These are phyloP conservation scores for Riparia riparia DNA, from an alignment of 2,113 vertebrate genomes.

Conservation along the genomic window DNA sequence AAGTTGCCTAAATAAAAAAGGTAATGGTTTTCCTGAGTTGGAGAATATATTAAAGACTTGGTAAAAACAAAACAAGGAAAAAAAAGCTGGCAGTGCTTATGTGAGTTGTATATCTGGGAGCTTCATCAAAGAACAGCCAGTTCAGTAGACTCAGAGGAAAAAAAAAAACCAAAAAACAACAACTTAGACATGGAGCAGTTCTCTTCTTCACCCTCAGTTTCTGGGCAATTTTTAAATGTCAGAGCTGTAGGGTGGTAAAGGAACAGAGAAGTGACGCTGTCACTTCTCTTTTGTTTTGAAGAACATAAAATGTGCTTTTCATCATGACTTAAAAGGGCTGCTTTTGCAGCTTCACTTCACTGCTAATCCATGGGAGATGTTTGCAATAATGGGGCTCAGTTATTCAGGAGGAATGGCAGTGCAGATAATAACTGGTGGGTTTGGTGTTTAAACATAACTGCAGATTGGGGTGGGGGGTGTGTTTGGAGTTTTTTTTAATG, in stretches of 20 bases:
- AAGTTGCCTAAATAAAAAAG: neutral
- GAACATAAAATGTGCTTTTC: neutral
- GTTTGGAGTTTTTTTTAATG: neutral
- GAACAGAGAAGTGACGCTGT: neutral
- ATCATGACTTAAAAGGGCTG: neutral
- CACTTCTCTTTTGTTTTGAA: neutral
- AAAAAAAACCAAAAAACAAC: neutral
- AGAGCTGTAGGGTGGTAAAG: neutral
- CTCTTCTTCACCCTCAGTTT: neutral
- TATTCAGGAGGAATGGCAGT: neutral
- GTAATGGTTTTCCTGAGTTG: neutral
- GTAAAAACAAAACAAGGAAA: neutral
- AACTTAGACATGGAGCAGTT: neutral
- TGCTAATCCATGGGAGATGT: neutral
- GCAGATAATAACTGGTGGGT: neutral
- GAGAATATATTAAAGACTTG: neutral
- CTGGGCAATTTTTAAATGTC: neutral
- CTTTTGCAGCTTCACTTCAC: neutral
- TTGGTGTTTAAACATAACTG: neutral
- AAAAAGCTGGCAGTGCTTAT: neutral
- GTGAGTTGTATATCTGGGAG: rapidly evolving
- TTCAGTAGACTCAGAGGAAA: neutral
- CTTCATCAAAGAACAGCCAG: neutral
- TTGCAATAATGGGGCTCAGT: neutral
- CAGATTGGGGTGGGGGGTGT: neutral